Evolutionary conservation across 2,113 vertebrate species (phyloP).

Genomic region (Lonchura striata): DNA sequence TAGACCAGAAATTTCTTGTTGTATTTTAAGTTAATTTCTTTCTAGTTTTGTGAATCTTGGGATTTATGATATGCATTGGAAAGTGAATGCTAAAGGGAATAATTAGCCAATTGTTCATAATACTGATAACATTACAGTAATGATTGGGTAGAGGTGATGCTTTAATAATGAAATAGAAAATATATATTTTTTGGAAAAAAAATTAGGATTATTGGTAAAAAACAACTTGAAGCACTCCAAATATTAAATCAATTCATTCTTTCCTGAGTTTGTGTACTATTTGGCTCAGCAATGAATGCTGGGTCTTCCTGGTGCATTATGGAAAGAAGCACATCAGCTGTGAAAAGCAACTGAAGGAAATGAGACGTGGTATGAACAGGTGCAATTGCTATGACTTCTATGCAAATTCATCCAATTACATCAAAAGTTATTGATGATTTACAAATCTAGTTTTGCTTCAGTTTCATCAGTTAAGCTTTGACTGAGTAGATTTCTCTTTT

Average conservation of each 20-base stretch:
- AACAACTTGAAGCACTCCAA: neutral
- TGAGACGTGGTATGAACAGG: neutral
- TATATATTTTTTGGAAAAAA: neutral
- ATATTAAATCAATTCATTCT: neutral
- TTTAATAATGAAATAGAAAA: neutral
- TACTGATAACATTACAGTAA: neutral
- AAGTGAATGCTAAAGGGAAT: neutral
- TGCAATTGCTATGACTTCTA: neutral
- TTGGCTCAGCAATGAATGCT: neutral
- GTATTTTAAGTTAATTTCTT: neutral
- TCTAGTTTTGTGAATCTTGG: neutral
- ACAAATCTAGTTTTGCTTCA: neutral
- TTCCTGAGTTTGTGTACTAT: neutral
- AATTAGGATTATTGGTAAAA: neutral
- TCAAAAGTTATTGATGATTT: neutral
- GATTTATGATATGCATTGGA: neutral
- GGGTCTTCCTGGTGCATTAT: neutral
- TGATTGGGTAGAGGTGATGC: neutral
- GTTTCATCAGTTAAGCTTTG: neutral
- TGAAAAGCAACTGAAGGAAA: neutral
- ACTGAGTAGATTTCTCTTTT: neutral
- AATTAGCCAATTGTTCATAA: neutral
- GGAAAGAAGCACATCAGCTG: neutral
- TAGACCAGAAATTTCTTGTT: neutral
- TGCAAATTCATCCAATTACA: neutral